Evolutionary conservation across 1,140 invertebrate species (phyloP).

Genomic region (Linepithema humile): DNA sequence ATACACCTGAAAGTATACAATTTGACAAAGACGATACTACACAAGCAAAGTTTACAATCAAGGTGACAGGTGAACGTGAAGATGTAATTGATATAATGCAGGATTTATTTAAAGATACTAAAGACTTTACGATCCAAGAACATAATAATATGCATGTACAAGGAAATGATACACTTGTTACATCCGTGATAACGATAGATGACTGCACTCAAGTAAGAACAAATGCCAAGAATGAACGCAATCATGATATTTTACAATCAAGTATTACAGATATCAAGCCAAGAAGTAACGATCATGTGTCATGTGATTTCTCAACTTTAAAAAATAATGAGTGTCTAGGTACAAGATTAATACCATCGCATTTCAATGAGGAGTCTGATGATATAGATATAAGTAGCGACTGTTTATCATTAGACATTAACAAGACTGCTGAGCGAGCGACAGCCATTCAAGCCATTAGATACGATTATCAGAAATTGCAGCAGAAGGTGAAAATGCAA

Average conservation of each 20-base stretch:
- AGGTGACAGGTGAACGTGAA: conserved; percentile 76
- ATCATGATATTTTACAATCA: neutral
- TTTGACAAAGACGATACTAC: conserved; percentile 16
- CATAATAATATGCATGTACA: conserved; percentile 11
- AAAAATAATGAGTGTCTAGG: neutral
- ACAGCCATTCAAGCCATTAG: neutral
- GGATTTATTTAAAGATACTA: conserved; percentile 68
- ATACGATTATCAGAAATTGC: conserved; percentile 57
- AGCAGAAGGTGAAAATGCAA: conserved; percentile 72
- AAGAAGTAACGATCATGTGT: conserved; percentile 34
- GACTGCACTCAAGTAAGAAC: neutral
- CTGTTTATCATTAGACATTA: neutral
- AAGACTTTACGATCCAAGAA: conserved; percentile 33
- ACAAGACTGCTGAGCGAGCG: neutral
- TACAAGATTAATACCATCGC: neutral
- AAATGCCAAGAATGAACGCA: neutral
- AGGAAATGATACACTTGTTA: conserved; percentile 57
- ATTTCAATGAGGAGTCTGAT: conserved; percentile 4
- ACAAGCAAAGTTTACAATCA: conserved; percentile 73
- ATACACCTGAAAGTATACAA: neutral
- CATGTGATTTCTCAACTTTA: neutral
- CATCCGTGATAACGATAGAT: conserved; percentile 69
- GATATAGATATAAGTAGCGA: neutral
- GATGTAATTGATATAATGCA: conserved; percentile 77
- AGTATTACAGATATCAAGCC: conserved; percentile 5